Percentiles rank a stretch among this genome's conserved stretches.
phyloP scores from a whole-genome alignment of 2,888 invertebrate species.

The Pyrrhia umbra region DNA sequence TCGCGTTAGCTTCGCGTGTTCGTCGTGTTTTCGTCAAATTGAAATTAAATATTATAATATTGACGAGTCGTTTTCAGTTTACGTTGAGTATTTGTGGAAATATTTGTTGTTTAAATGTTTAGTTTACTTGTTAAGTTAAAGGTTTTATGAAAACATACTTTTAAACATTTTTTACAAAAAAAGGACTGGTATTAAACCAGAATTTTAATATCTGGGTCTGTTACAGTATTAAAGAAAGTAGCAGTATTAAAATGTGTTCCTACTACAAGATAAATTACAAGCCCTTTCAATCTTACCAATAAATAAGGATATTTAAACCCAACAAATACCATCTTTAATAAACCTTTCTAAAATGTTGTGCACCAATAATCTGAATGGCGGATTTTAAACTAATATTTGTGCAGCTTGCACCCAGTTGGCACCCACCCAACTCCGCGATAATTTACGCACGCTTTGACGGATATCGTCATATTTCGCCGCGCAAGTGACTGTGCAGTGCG shows the following conservation, averaged over 20 bases:
- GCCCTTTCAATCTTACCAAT: neutral
- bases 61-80: neutral
- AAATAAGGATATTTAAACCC: neutral
- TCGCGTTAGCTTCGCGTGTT: constrained; percentile 25
- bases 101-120: neutral
- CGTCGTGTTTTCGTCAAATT: constrained; percentile 9
- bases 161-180: constrained; percentile 1
- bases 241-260: too few species aligned
- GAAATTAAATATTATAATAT: neutral
- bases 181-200: too few species aligned
- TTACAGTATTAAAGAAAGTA: too few species aligned
- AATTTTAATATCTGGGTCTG: too few species aligned
- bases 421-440: constrained; percentile 69
- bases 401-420: constrained; percentile 63
- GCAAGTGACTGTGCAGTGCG: constrained; percentile 47
- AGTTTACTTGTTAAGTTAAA: neutral
- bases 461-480: constrained; percentile 75
- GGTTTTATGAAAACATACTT: too few species aligned
- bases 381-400: constrained; percentile 33
- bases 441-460: constrained; percentile 74
- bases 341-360: neutral
- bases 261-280: too few species aligned
- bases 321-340: neutral
- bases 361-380: constrained; percentile 11
- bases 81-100: neutral